phyloP scores from a whole-genome alignment of 2,113 vertebrate genomes.

The Diglossa brunneiventris region DNA sequence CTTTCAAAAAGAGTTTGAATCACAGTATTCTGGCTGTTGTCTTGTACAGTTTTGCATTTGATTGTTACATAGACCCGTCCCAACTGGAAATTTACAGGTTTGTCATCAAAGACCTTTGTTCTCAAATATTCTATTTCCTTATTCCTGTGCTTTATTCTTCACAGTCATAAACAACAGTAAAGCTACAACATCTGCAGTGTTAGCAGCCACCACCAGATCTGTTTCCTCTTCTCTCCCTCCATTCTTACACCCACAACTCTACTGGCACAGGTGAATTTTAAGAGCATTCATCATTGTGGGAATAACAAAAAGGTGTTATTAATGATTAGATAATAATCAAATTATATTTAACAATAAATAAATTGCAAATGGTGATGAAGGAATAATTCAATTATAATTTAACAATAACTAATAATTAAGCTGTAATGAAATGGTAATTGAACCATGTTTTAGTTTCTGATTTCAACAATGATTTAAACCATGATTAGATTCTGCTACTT shows the following conservation, averaged over 20 bases:
- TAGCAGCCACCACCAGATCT: not conserved
- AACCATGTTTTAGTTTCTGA: not conserved
- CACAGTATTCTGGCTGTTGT: not conserved
- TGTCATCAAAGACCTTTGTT: not conserved
- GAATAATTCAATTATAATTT: not conserved
- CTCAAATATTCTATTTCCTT: not conserved
- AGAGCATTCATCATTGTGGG: not conserved
- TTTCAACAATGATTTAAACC: not conserved
- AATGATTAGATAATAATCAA: not conserved
- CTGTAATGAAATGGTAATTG: not conserved
- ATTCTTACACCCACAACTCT: not conserved
- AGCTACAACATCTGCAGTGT: not conserved
- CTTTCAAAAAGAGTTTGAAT: not conserved
- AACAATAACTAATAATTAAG: not conserved
- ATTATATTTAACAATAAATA: not conserved
- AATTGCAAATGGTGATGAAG: not conserved
- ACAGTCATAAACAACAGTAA: not conserved
- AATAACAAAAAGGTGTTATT: not conserved
- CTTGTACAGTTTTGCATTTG: not conserved
- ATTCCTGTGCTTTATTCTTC: not conserved
- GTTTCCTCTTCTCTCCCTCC: not conserved
- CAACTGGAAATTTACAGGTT: not conserved
- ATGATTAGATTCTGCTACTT: not conserved
- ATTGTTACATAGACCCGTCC: not conserved
- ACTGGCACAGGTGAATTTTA: not conserved